Evolutionary conservation across 2,797 vertebrate species (phyloP), one percentile per base, ranked within the genome.

Genomic region (Propithecus perrieri): DNA sequence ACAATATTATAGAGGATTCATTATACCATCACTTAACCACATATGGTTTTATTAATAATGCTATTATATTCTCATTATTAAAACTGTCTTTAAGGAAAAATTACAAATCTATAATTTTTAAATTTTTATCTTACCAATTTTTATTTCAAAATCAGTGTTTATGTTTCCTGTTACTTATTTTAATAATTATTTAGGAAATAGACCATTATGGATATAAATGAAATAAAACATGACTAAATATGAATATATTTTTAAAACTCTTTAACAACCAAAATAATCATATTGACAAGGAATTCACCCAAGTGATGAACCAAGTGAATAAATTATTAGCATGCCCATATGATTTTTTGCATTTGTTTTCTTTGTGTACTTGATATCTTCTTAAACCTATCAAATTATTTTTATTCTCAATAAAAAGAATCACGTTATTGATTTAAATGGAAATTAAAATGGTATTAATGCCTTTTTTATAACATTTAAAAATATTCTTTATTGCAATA

Each of bases 391-490:
- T 67, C 33, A 72, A 80, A 55, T 65, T 85, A 65, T 50, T 94
- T 94, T 91, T 91, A 89, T 75, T 75, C 14, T 85, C 80, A 74
- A 80, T 20, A 35, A 46, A 89, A 78, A 93, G 24, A 71, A 41
- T 41, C 15, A 26, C 71, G 14, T 53, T 83, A 67, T 88, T 38
- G 2, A 46, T 13, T 86, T 97, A 91, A 78, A 28, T 79, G 11
- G 41, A 94, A 91, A 61, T 91, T 74, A 33, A 87, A 90, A 83
- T 72, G 79, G 26, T 35, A n/a, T 67, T 18, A 89, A 10, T 89
- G 33, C 28, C 5, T 8, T 65, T 81, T 72, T 81, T 84, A 43
- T 61, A 53, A 59, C 0, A 18, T 50, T 17, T 22, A 12, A 83
- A 81, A 17, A 69, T 63, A 81, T 35, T 4, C 10, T 74, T 87